Percentiles rank a stretch among this genome's conserved stretches.
Evolutionary conservation across 2,113 vertebrate species (phyloP).

Genomic region (Chrysochloris asiatica): DNA sequence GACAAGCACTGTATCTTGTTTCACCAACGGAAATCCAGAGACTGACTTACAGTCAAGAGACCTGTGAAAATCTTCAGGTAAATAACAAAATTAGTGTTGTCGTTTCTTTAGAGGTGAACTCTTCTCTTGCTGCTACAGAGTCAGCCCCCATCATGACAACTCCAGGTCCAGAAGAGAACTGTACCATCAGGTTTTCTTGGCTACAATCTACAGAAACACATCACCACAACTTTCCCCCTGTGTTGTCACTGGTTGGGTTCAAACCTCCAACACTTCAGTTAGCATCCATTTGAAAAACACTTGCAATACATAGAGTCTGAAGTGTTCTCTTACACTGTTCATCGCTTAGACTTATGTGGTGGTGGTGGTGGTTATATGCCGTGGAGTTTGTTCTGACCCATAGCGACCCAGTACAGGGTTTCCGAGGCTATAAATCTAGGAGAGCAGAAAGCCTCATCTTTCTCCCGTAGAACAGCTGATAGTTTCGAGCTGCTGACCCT

Average conservation of each 20-base stretch:
- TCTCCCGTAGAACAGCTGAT: too few species aligned
- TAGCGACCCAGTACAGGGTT: too few species aligned
- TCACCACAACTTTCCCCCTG: neutral
- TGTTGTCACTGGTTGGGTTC: neutral
- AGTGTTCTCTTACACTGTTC: neutral
- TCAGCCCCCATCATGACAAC: neutral
- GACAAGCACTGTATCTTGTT: conserved; percentile 97
- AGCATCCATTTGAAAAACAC: neutral
- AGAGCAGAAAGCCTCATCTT: too few species aligned
- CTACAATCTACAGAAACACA: neutral
- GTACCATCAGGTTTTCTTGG: neutral
- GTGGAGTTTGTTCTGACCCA: too few species aligned
- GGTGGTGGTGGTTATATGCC: too few species aligned
- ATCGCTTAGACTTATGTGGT: neutral
- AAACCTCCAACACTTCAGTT: neutral
- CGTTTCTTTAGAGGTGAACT: neutral
- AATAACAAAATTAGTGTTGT: conserved; percentile 27
- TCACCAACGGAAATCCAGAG: conserved; percentile 99
- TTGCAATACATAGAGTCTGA: neutral
- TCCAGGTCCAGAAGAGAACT: neutral
- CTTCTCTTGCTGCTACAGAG: neutral
- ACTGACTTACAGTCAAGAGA: conserved; percentile 98
- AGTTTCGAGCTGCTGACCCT: too few species aligned
- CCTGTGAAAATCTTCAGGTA: conserved; percentile 98
- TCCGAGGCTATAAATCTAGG: too few species aligned